Evolutionary conservation across 2,888 invertebrate species (phyloP).

Genomic region (Tipula confusa): DNA sequence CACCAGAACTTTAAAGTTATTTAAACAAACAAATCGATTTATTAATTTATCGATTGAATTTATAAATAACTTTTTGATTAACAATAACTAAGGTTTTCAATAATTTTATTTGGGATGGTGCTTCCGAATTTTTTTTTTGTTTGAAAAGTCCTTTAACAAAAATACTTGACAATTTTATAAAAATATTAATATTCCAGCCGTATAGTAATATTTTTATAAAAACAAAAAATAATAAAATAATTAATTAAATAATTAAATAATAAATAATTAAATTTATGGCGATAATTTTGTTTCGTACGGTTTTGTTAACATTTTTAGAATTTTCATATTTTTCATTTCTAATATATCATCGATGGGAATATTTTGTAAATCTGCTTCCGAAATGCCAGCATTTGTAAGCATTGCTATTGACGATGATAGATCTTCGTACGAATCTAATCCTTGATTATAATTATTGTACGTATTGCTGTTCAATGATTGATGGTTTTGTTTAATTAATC

Average conservation of each 20-base stretch:
- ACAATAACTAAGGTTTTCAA: not conserved
- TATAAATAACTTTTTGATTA: not conserved
- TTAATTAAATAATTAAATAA: not conserved
- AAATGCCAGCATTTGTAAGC: not conserved
- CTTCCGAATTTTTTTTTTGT: not conserved
- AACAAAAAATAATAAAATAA: not conserved
- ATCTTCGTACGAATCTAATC: not conserved
- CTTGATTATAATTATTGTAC: not conserved
- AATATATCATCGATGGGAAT: not conserved
- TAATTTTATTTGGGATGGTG: not conserved
- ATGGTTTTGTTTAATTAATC: not conserved
- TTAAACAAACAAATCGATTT: not conserved
- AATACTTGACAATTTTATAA: not conserved
- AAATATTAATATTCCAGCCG: conserved; percentile 6
- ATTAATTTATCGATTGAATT: not conserved
- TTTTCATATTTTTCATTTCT: conserved; percentile 28
- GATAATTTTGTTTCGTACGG: not conserved
- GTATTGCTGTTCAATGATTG: not conserved
- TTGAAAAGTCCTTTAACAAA: no score
- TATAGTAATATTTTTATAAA: conserved; percentile 21
- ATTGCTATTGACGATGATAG: not conserved
- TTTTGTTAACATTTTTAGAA: conserved; percentile 20
- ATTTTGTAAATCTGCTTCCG: not conserved
- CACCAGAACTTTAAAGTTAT: not conserved
- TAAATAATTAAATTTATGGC: conserved; percentile 14